phyloP scores from a whole-genome alignment of 2,797 vertebrate species.

The Rhabdomys pumilio region DNA sequence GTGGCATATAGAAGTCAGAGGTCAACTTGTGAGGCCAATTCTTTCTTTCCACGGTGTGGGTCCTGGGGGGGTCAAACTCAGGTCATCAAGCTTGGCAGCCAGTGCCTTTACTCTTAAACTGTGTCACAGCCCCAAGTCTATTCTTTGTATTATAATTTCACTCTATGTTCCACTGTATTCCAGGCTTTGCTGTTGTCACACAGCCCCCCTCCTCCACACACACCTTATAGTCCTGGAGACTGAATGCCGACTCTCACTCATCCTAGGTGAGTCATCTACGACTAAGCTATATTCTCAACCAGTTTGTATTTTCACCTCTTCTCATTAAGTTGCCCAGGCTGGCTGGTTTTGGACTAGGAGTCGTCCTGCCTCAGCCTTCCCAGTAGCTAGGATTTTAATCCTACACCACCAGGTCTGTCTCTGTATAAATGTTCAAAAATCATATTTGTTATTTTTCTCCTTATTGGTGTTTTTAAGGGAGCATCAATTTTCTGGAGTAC shows the following conservation, averaged over 20 bases:
- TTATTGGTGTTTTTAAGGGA: slow-evolving; percentile 23
- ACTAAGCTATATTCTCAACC: background rate
- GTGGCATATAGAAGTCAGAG: background rate
- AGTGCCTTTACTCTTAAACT: background rate
- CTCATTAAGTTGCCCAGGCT: background rate
- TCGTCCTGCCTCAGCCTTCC: background rate
- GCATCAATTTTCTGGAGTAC: background rate
- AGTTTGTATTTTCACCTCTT: no score
- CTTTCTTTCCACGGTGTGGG: background rate
- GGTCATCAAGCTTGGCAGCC: background rate
- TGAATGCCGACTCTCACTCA: no score
- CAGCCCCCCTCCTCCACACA: no score
- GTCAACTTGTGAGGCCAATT: background rate
- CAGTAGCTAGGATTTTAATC: background rate
- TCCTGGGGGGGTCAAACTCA: background rate
- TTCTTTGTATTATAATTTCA: background rate
- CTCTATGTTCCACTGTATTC: background rate
- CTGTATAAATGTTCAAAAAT: background rate
- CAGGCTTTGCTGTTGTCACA: background rate
- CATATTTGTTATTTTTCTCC: background rate
- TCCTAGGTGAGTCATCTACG: background rate
- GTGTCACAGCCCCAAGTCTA: background rate
- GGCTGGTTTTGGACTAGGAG: background rate
- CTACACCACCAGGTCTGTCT: background rate
- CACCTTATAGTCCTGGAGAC: background rate